Percentiles rank a stretch among this genome's conserved stretches.
Evolutionary conservation across 2,888 invertebrate genomes (phyloP).

Genomic region (Alitta virens): DNA sequence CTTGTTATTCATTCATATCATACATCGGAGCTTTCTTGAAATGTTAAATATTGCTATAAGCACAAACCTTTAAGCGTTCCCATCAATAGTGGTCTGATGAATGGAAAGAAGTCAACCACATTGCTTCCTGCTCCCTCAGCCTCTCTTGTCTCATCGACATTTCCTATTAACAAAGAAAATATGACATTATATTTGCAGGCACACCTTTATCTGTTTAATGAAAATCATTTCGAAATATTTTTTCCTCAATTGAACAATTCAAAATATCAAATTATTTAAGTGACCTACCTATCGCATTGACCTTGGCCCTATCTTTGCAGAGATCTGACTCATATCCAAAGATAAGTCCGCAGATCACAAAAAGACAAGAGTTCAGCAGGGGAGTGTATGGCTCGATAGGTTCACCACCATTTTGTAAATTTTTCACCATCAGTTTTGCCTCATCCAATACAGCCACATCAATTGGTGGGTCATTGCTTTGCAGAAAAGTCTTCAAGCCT

Average conservation of each 20-base stretch:
- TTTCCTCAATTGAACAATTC: too few relatives aligned
- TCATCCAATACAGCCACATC: neutral
- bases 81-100: neutral
- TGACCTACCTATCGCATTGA: too few relatives aligned
- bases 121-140: neutral
- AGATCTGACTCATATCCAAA: neutral
- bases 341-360: neutral
- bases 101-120: neutral
- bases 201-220: too few relatives aligned
- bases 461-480: neutral
- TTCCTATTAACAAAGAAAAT: too few relatives aligned
- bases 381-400: neutral
- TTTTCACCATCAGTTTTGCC: neutral
- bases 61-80: neutral
- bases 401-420: neutral
- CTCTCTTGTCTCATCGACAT: neutral
- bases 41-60: too few relatives aligned
- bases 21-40: too few relatives aligned
- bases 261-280: too few relatives aligned
- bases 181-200: too few relatives aligned
- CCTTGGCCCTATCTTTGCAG: conserved; percentile 1
- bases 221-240: too few relatives aligned
- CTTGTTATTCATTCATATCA: too few relatives aligned
- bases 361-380: neutral
- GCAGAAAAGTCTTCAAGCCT: neutral